A percentile compares a stretch with the other conserved stretches of the same genome.
These are phyloP conservation scores for Erethizon dorsatum DNA, from an alignment of 2,797 vertebrate species.

Conservation along the genomic window DNA sequence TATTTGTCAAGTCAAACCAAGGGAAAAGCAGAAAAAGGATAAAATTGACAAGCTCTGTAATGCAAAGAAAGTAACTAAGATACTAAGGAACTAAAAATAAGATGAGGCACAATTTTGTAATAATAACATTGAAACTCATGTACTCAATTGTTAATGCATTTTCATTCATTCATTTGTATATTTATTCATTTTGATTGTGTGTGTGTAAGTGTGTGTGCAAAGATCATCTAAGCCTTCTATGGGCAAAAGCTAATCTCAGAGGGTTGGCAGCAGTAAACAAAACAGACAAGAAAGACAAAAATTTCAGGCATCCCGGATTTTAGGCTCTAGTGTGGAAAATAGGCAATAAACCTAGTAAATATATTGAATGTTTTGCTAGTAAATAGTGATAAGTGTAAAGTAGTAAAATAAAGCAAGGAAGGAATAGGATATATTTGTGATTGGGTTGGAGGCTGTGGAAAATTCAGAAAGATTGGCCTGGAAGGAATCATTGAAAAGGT, in stretches of 20 bases:
- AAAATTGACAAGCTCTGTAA: not conserved
- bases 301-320: not conserved
- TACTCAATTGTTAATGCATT: not conserved
- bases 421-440: not conserved
- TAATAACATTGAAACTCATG: not conserved
- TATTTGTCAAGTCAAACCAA: not conserved
- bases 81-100: slow-evolving; percentile 14
- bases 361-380: not conserved
- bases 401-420: not conserved
- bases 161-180: not conserved
- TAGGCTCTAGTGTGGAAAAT: not conserved
- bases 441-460: not conserved
- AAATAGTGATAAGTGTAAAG: not conserved
- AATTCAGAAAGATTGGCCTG: not conserved
- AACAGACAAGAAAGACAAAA: not conserved
- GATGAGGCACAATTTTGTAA: not conserved
- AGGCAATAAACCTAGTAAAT: not conserved
- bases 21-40: not conserved
- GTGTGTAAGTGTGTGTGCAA: not conserved
- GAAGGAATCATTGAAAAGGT: slow-evolving; percentile 17
- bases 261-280: not conserved
- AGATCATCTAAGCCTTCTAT: not conserved
- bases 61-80: not conserved
- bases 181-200: not conserved
- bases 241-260: not conserved